phyloP scores from a whole-genome alignment of 2,888 invertebrate genomes.

The Eupeodes latifasciatus region DNA sequence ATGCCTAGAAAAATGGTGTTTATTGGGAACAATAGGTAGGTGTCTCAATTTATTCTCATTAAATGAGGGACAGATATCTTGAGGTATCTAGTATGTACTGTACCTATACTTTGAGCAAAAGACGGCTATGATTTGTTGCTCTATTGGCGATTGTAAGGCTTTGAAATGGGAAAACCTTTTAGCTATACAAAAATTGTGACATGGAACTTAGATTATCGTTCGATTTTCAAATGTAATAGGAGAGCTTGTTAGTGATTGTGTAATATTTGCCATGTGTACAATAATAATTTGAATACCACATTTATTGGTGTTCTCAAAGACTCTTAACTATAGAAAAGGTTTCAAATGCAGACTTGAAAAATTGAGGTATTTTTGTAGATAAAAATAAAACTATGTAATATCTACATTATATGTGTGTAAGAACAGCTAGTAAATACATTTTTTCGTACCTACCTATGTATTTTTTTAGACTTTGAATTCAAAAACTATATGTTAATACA shows the following conservation, averaged over 20 bases:
- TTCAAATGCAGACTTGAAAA: slow-evolving; percentile 13
- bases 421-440: too few species aligned
- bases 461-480: too few species aligned
- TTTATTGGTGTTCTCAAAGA: background rate
- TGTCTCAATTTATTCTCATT: slow-evolving; percentile 77
- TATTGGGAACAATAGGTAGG: slow-evolving; percentile 76
- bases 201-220: slow-evolving; percentile 54
- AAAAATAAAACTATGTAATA: background rate
- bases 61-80: slow-evolving; percentile 55
- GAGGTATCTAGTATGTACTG: background rate
- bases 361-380: background rate
- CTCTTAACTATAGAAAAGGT: background rate
- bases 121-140: slow-evolving; percentile 67
- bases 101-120: slow-evolving; percentile 5
- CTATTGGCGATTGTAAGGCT: slow-evolving; percentile 33
- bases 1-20: slow-evolving; percentile 50
- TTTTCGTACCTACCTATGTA: too few species aligned
- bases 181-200: slow-evolving; percentile 18
- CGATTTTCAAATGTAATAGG: slow-evolving; percentile 50
- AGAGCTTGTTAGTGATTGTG: slow-evolving; percentile 42
- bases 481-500: too few species aligned
- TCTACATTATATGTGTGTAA: too few species aligned
- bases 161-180: slow-evolving; percentile 28
- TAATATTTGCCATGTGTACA: slow-evolving; percentile 27
- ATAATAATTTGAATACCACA: slow-evolving; percentile 16